These are phyloP conservation scores for Hyles vespertilio DNA, from an alignment of 1,140 invertebrate genomes.

Conservation along the genomic window DNA sequence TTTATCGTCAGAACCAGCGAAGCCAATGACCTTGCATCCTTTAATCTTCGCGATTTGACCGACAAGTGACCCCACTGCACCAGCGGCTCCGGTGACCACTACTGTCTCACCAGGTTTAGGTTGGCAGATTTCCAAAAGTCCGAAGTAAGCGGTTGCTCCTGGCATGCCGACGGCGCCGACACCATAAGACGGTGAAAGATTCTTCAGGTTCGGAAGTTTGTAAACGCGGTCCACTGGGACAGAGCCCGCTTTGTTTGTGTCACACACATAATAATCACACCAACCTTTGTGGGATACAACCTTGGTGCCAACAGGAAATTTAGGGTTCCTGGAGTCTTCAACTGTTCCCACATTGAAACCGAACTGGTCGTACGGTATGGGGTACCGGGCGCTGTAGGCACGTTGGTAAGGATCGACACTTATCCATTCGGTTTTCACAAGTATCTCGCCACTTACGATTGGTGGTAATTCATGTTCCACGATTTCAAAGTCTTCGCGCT, in stretches of 20 bases:
- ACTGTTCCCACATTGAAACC: conserved; percentile 51
- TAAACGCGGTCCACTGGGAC: conserved; percentile 14
- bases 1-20: conserved; percentile 83
- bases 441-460: conserved; percentile 45
- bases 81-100: conserved; percentile 78
- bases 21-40: conserved; percentile 83
- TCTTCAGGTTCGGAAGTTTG: conserved; percentile 30
- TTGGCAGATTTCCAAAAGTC: conserved; percentile 79
- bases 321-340: conserved; percentile 25
- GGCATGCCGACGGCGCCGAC: conserved; percentile 39
- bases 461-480: conserved; percentile 40
- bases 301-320: conserved; percentile 74
- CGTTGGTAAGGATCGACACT: conserved; percentile 60
- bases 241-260: conserved; percentile 13
- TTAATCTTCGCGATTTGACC: conserved; percentile 86
- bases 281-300: conserved; percentile 77
- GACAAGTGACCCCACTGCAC: conserved; percentile 82
- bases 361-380: conserved; percentile 40
- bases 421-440: conserved; percentile 57
- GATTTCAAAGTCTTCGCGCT: conserved; percentile 43
- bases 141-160: conserved; percentile 82
- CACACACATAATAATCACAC: conserved; percentile 65
- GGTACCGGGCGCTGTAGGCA: conserved; percentile 12
- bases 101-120: conserved; percentile 81
- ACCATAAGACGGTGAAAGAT: conserved; percentile 29